Base-by-base conservation (phyloP, 2,888 invertebrate species). In the Apantesis nais region DNA sequence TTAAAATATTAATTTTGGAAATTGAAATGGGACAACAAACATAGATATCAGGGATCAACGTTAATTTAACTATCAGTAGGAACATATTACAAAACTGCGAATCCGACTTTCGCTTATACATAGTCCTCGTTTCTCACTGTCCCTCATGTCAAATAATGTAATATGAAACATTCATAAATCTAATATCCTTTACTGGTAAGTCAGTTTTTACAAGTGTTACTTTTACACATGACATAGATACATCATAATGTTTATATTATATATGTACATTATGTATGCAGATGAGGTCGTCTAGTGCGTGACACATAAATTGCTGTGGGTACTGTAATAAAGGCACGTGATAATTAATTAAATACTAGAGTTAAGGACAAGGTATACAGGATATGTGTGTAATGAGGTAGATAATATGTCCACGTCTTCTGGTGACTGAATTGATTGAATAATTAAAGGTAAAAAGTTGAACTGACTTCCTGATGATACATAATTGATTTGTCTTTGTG, bases 291-390 rank as follows among this genome's bases (percentile, higher is more conserved):
- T 61, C 52, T 58, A 44, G 64, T 39, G 37, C 25, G 37, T 44
- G 61, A 62, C 34, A 52, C 9, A 64, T 63, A 64, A 68, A 55
- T 31, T 58, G 29, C 55, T 58, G 29, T 68, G 3, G 8, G 58
- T 69, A 31, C 31, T 58, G 37, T 58, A 60, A 58, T 55, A 55
- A 65, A 48, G 34, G 19, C 67, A 68, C 52, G 62, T 62, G 62
- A 52, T 39, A 68, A 60, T 62, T 62, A 62, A 68, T 62, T 34
- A 68, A 52, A 16, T 62, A 52, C 64, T 44, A 16, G 19, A 48
- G 52, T 22, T 52, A 64, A 41, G 63, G 44, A 34, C 61, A 34
- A 62, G 61, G 61, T 31, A 31, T 31, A 31, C 37, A 62, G 34
- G 37, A 29, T 58, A 29, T 58, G 25, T 52, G 9, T 52, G 9